Percentiles rank a stretch among this genome's conserved stretches.
These are phyloP conservation scores for Coccyzus lansbergi DNA, from an alignment of 2,797 vertebrate genomes.

Conservation along the genomic window DNA sequence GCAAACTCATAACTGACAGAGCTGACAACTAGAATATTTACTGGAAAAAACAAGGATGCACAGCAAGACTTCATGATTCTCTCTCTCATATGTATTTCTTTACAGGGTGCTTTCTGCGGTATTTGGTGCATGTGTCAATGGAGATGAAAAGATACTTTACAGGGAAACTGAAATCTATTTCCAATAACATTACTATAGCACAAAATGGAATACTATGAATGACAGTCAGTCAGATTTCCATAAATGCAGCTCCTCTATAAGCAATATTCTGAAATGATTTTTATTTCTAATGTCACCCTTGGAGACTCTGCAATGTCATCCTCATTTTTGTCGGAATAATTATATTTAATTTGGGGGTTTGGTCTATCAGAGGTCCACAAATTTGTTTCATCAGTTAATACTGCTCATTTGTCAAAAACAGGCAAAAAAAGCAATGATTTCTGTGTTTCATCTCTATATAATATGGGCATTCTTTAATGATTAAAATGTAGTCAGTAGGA, in stretches of 20 bases:
- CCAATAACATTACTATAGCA: conserved; percentile 42
- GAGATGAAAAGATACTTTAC: conserved; percentile 56
- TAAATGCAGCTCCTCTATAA: background rate
- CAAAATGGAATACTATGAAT: conserved; percentile 19
- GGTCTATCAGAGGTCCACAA: background rate
- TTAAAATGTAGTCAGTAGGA: background rate
- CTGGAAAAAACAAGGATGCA: conserved; percentile 5
- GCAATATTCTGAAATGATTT: conserved; percentile 35
- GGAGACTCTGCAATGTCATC: conserved; percentile 12
- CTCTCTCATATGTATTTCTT: conserved; percentile 31
- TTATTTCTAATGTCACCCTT: conserved; percentile 43
- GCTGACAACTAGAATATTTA: conserved; percentile 43
- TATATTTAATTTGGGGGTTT: conserved; percentile 43
- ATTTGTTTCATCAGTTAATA: conserved; percentile 17
- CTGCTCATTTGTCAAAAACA: background rate
- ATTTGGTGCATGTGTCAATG: conserved; percentile 51
- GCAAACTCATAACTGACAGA: conserved; percentile 21
- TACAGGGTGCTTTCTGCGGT: background rate
- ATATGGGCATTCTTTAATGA: background rate
- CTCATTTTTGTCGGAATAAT: conserved; percentile 42
- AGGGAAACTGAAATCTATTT: conserved; percentile 43
- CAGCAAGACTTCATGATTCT: conserved; percentile 45
- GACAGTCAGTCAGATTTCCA: conserved; percentile 7
- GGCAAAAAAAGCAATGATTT: background rate
- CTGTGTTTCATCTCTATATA: background rate